Conservation (phyloP, 2,113 vertebrate species). For the Nansenia antarctica region DNA sequence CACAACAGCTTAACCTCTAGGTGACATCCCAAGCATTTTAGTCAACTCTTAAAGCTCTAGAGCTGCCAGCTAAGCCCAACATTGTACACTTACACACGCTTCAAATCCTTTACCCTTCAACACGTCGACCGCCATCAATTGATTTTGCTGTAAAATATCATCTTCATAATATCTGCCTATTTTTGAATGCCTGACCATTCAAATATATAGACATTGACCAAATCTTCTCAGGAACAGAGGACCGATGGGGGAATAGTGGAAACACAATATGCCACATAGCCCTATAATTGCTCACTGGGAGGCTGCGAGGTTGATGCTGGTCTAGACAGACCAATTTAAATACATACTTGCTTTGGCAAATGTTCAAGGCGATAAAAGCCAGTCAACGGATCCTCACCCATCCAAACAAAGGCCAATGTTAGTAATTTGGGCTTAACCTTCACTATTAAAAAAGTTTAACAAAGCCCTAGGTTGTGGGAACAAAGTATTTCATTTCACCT, state of each 20-base stretch:
- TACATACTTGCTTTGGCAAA: slow-evolving; percentile 39
- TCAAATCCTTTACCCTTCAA: neutral
- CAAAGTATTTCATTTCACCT: slow-evolving; percentile 41
- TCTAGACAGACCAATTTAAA: slow-evolving; percentile 46
- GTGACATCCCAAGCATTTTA: slow-evolving; percentile 6
- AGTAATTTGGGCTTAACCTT: slow-evolving; percentile 27
- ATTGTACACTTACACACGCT: neutral
- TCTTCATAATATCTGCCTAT: neutral
- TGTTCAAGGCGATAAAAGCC: slow-evolving; percentile 47
- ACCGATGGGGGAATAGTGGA: slow-evolving; percentile 6
- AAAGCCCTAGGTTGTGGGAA: slow-evolving; percentile 12
- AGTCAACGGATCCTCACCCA: slow-evolving; percentile 4
- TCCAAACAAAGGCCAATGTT: slow-evolving; percentile 32
- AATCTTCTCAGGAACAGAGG: too few relatives aligned
- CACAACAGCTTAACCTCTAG: slow-evolving; percentile 51
- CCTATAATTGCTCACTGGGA: slow-evolving; percentile 50
- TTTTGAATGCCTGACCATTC: neutral
- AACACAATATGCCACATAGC: slow-evolving; percentile 28
- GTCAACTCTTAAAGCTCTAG: slow-evolving; percentile 5
- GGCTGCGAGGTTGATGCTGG: slow-evolving; percentile 52
- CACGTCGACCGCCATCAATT: neutral
- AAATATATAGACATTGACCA: too few relatives aligned
- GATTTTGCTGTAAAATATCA: neutral
- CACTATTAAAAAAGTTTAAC: slow-evolving; percentile 14
- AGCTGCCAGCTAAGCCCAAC: neutral